These are phyloP conservation scores for Cichlasoma orientale DNA, from an alignment of 2,797 vertebrate species.

Conservation along the genomic window DNA sequence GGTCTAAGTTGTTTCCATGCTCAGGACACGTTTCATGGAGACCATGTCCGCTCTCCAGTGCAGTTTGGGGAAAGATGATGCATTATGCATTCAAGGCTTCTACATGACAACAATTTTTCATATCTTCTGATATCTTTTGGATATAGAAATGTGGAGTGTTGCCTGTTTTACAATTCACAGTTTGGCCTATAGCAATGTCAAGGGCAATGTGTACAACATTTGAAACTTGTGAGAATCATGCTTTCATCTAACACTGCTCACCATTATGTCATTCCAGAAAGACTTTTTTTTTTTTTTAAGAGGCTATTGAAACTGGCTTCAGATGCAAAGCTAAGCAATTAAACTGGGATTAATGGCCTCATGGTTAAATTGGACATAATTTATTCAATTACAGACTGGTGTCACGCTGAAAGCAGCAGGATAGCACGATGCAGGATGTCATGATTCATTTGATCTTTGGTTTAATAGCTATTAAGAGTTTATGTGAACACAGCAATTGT, in stretches of 20 bases:
- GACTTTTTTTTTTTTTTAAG: constrained; percentile 26
- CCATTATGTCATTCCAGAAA: constrained; percentile 35
- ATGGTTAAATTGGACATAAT: constrained; percentile 57
- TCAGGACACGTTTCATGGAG: constrained; percentile 57
- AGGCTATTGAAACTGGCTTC: constrained; percentile 47
- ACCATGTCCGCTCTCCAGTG: constrained; percentile 50
- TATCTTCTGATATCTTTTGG: constrained; percentile 46
- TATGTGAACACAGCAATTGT: constrained; percentile 4
- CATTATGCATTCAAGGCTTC: constrained; percentile 62
- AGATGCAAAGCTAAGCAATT: constrained; percentile 60
- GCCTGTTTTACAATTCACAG: constrained; percentile 48
- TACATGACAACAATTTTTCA: constrained; percentile 58
- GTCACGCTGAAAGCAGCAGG: constrained; percentile 52
- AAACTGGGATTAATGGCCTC: constrained; percentile 65
- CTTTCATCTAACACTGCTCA: constrained; percentile 33
- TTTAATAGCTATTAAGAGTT: constrained; percentile 43
- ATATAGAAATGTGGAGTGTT: constrained; percentile 20
- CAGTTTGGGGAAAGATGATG: constrained; percentile 30
- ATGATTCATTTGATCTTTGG: constrained; percentile 52
- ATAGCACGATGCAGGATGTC: constrained; percentile 47
- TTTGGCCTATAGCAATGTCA: constrained; percentile 34
- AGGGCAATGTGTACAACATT: constrained; percentile 33
- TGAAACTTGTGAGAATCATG: constrained; percentile 27
- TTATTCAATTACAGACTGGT: constrained; percentile 61
- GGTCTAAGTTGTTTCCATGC: constrained; percentile 48